phyloP scores from a whole-genome alignment of 2,888 invertebrate genomes.

The Disparrhopalites patrizii region DNA sequence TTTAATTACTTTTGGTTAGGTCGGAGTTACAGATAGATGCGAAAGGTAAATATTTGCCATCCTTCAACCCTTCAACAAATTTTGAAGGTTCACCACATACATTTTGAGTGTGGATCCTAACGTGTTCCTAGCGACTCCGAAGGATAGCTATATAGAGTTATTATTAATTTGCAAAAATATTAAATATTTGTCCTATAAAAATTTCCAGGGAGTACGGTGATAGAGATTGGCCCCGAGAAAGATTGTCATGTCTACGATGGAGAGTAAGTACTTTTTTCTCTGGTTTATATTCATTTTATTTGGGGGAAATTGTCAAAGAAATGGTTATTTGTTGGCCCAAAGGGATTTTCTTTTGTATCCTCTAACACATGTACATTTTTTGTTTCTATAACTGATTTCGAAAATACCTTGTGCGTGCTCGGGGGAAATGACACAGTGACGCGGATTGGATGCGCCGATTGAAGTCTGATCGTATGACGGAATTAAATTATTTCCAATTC shows the following conservation, averaged over 20 bases:
- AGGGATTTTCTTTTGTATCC: no score
- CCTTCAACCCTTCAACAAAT: no score
- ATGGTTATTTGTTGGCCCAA: no score
- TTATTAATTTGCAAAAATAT: not conserved
- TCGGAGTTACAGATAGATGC: no score
- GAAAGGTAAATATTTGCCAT: no score
- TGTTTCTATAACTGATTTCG: no score
- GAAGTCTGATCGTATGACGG: conserved; percentile 29
- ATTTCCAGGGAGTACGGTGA: conserved; percentile 35
- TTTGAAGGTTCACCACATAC: not conserved
- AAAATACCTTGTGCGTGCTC: no score
- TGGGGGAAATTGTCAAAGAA: not conserved
- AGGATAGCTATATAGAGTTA: no score
- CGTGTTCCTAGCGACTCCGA: not conserved
- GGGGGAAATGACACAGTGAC: no score
- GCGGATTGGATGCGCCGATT: conserved; percentile 40
- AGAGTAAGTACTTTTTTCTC: conserved; percentile 30
- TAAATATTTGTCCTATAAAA: not conserved
- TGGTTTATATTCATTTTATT: not conserved
- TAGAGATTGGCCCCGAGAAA: conserved; percentile 35
- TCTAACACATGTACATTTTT: no score
- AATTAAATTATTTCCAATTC: conserved; percentile 43
- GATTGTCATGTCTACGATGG: conserved; percentile 36
- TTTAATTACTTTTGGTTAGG: no score
- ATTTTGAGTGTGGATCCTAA: not conserved